phyloP scores from a whole-genome alignment of 2,797 vertebrate genomes.

The Pempheris klunzingeri region DNA sequence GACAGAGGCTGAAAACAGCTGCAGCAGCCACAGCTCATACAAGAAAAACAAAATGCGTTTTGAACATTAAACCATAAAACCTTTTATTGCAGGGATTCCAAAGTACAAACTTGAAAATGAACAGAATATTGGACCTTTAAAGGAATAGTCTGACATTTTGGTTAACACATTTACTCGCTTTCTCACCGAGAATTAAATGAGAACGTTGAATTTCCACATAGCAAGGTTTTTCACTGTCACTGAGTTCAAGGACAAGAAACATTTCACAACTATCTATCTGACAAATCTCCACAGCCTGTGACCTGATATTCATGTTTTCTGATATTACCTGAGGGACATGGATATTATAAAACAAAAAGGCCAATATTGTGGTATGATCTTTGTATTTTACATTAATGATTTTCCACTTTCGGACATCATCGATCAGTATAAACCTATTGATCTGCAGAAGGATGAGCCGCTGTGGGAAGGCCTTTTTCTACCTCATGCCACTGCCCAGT shows the following conservation, averaged over 20 bases:
- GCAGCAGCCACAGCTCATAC: too few relatives aligned
- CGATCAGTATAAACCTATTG: conserved; percentile 37
- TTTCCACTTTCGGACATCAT: conserved; percentile 27
- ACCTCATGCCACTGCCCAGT: not conserved
- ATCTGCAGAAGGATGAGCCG: conserved; percentile 14
- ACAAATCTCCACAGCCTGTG: conserved; percentile 1
- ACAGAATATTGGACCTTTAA: too few relatives aligned
- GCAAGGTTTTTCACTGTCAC: not conserved
- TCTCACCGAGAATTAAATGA: not conserved
- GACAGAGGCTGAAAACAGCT: too few relatives aligned
- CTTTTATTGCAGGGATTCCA: too few relatives aligned
- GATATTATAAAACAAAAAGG: conserved; percentile 19
- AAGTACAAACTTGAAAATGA: too few relatives aligned
- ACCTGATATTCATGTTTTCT: not conserved
- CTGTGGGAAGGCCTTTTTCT: not conserved
- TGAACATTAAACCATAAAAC: too few relatives aligned
- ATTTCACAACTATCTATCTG: conserved; percentile 10
- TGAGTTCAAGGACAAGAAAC: not conserved
- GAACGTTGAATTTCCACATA: not conserved
- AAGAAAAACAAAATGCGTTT: too few relatives aligned
- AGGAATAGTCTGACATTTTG: not conserved
- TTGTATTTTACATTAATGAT: conserved; percentile 24
- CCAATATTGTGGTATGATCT: conserved; percentile 7
- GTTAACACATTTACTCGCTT: not conserved
- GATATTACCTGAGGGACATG: conserved; percentile 1